These are phyloP conservation scores for Drosophila falleni DNA, from an alignment of 2,888 invertebrate genomes.

Conservation along the genomic window DNA sequence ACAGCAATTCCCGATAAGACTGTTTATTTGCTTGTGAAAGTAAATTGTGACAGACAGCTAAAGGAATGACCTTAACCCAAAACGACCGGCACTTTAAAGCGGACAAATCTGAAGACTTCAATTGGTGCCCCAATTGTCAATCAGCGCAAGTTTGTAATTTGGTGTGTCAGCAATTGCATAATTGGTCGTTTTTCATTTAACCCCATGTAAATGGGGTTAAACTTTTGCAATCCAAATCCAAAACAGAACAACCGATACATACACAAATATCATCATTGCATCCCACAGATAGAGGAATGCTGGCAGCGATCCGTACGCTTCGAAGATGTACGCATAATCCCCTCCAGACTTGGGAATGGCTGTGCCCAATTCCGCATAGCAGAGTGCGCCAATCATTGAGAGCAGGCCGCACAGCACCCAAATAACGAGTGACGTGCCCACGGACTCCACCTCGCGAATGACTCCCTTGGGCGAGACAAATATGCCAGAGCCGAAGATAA, in stretches of 20 bases:
- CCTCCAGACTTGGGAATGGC: slow-evolving; percentile 96
- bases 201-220: slow-evolving; percentile 34
- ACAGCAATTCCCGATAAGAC: slow-evolving; percentile 35
- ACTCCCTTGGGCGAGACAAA: slow-evolving; percentile 98
- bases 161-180: slow-evolving; percentile 27
- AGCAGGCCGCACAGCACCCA: slow-evolving; percentile 96
- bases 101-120: slow-evolving; percentile 22
- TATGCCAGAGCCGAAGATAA: slow-evolving; percentile 98
- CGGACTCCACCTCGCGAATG: slow-evolving; percentile 94
- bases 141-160: slow-evolving; percentile 13
- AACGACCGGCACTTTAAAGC: slow-evolving; percentile 8
- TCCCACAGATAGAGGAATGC: slow-evolving; percentile 98
- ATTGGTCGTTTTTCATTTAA: slow-evolving; percentile 14
- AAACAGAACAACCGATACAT: slow-evolving; percentile 85
- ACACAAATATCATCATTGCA: slow-evolving; percentile 98
- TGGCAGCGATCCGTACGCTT: slow-evolving; percentile 95
- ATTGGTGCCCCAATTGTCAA: slow-evolving; percentile 44
- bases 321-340: slow-evolving; percentile 98
- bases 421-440: slow-evolving; percentile 94
- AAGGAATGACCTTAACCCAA: slow-evolving; percentile 29
- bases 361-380: slow-evolving; percentile 97
- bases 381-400: slow-evolving; percentile 97
- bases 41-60: slow-evolving; percentile 22
- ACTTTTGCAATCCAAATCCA: slow-evolving; percentile 11
- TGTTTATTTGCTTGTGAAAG: slow-evolving; percentile 26